Evolutionary conservation across 2,888 invertebrate genomes (phyloP).

Genomic region (Acleris cristana): DNA sequence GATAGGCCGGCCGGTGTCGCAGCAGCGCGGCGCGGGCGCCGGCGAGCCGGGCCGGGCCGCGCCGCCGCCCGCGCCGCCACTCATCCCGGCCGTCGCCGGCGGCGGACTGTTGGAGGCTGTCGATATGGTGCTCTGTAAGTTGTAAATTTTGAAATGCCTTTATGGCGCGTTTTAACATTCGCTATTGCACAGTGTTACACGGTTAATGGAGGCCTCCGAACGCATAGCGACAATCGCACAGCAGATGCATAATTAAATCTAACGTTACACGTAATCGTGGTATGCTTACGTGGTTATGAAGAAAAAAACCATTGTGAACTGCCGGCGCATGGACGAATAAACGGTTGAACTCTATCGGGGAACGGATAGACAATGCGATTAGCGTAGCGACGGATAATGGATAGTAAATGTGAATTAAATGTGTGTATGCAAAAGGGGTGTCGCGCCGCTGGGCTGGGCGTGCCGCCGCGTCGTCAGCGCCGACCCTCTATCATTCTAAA

Average conservation of each 20-base stretch:
- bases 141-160: conserved; percentile 83
- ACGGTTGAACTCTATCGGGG: conserved; percentile 50
- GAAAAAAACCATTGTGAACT: conserved; percentile 39
- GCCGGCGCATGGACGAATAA: conserved; percentile 43
- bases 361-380: conserved; percentile 41
- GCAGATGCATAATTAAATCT: conserved; percentile 43
- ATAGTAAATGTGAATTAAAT: conserved; percentile 76
- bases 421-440: conserved; percentile 67
- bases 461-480: conserved; percentile 62
- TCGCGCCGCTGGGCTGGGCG: conserved; percentile 63
- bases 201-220: conserved; percentile 68
- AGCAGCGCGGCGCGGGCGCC: conserved; percentile 87
- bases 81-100: conserved; percentile 84
- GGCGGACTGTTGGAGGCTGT: conserved; percentile 89
- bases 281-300: conserved; percentile 61
- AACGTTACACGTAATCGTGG: conserved; percentile 45
- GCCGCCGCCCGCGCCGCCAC: conserved; percentile 81
- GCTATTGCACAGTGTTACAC: conserved; percentile 59
- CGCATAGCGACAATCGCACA: conserved; percentile 70
- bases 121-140: conserved; percentile 86
- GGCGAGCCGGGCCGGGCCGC: conserved; percentile 80
- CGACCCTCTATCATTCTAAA: conserved; percentile 46
- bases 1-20: conserved; percentile 95
- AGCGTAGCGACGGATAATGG: conserved; percentile 44
- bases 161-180: conserved; percentile 80